Evolutionary conservation across 2,797 vertebrate genomes (phyloP).

Genomic region (Calcarius lapponicus): DNA sequence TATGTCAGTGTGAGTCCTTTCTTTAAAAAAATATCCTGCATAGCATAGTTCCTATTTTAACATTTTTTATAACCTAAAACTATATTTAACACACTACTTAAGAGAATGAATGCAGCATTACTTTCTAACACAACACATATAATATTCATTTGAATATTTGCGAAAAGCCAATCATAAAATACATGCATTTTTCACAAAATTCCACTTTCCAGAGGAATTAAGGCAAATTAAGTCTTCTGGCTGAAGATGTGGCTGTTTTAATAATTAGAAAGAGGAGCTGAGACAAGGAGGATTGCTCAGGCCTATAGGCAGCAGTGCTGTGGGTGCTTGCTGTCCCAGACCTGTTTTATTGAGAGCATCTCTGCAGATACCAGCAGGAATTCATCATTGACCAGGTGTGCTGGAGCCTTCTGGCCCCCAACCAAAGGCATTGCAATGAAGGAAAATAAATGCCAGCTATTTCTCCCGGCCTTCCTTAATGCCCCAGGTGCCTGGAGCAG

Average conservation of each 20-base stretch:
- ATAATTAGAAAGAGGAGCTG: neutral
- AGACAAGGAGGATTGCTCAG: neutral
- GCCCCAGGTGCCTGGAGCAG: neutral
- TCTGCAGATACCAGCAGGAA: neutral
- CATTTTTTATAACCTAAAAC: too few relatives aligned
- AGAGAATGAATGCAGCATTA: too few relatives aligned
- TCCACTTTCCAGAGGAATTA: neutral
- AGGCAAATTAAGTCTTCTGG: neutral
- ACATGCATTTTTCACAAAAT: neutral
- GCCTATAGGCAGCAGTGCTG: neutral
- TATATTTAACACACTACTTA: too few relatives aligned
- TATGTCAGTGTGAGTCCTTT: too few relatives aligned
- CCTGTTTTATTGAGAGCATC: neutral
- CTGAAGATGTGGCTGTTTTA: neutral
- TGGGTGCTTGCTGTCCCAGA: neutral
- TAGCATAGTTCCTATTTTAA: too few relatives aligned
- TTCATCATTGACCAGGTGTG: accelerated
- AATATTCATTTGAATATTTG: too few relatives aligned
- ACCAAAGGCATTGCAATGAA: neutral
- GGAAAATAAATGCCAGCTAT: neutral
- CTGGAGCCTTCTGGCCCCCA: neutral
- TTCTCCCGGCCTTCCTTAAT: neutral
- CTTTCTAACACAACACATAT: too few relatives aligned
- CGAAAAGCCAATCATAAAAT: too few relatives aligned
- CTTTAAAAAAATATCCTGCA: too few relatives aligned